A percentile compares a stretch with the other conserved stretches of the same genome.
Conservation (phyloP, 1,140 invertebrate genomes). For the Scaptomyza pallida region DNA sequence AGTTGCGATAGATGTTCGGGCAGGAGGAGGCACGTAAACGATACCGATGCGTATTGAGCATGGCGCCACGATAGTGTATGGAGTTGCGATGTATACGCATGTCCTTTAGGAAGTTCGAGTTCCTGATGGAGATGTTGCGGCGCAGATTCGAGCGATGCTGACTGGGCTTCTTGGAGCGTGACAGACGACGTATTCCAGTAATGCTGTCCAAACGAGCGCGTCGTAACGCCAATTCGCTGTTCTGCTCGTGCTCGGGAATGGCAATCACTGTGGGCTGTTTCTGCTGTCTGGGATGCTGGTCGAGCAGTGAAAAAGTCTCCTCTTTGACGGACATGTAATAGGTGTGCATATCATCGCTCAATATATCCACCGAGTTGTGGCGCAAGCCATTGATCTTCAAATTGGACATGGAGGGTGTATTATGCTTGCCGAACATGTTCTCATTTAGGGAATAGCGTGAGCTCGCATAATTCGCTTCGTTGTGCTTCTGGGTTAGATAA, state of each 20-base stretch:
- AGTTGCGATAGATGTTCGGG: constrained; percentile 95
- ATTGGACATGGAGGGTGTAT: constrained; percentile 52
- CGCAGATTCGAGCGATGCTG: constrained; percentile 72
- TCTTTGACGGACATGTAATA: constrained; percentile 69
- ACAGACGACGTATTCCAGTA: constrained; percentile 70
- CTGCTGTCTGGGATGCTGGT: constrained; percentile 41
- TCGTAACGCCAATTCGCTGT: constrained; percentile 54
- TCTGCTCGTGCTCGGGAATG: constrained; percentile 60
- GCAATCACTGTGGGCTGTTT: constrained; percentile 53
- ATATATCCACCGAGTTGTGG: constrained; percentile 78
- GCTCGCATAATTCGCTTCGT: constrained; percentile 45
- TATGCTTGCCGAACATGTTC: constrained; percentile 67
- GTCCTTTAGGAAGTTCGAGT: constrained; percentile 90
- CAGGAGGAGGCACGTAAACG: constrained; percentile 93
- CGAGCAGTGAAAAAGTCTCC: constrained; percentile 61
- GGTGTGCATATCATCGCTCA: constrained; percentile 71
- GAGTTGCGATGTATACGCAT: constrained; percentile 91
- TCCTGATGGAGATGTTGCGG: constrained; percentile 72
- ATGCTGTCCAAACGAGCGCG: constrained; percentile 72
- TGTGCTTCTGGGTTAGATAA: constrained; percentile 67
- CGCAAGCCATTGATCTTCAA: constrained; percentile 64
- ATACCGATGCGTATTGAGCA: constrained; percentile 92
- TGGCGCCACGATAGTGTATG: constrained; percentile 91
- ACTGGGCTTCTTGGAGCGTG: constrained; percentile 72
- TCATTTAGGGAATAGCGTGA: constrained; percentile 78